phyloP scores from a whole-genome alignment of 2,888 invertebrate species.

The Micoletzkya japonica region DNA sequence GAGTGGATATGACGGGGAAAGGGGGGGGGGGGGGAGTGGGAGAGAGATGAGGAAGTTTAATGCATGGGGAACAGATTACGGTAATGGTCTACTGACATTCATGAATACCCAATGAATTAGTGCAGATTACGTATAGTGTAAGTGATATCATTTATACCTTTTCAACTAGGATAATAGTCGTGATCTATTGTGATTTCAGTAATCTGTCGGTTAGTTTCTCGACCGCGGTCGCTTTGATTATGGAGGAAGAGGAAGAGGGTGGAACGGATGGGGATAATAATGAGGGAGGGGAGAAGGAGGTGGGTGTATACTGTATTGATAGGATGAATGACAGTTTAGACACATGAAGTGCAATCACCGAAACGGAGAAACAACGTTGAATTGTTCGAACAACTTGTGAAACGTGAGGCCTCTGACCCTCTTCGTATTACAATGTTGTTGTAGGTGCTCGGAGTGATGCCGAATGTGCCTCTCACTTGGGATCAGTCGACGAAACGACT shows the following conservation, averaged over 20 bases:
- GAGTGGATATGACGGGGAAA: no score
- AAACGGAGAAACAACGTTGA: conserved; percentile 7
- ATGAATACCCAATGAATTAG: neutral
- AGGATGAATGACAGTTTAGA: neutral
- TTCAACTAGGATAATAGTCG: neutral
- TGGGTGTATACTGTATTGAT: neutral
- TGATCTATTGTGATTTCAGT: conserved; percentile 4
- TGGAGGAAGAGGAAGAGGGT: conserved; percentile 1
- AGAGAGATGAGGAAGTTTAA: no score
- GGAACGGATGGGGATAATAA: neutral
- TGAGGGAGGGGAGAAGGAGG: neutral
- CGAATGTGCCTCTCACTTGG: no score
- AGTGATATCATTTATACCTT: neutral
- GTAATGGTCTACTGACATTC: no score
- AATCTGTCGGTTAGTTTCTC: conserved; percentile 28
- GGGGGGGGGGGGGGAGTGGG: no score
- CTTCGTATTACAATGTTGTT: no score
- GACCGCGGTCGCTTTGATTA: conserved; percentile 17
- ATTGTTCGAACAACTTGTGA: conserved; percentile 13
- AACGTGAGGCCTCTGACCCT: neutral
- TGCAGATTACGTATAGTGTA: neutral
- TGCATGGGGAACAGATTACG: no score
- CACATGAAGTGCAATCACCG: neutral
- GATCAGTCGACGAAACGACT: no score
- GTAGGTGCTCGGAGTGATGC: no score